Base-by-base conservation (phyloP, 2,888 invertebrate genomes). In the Pachliopta kotzebuea region DNA sequence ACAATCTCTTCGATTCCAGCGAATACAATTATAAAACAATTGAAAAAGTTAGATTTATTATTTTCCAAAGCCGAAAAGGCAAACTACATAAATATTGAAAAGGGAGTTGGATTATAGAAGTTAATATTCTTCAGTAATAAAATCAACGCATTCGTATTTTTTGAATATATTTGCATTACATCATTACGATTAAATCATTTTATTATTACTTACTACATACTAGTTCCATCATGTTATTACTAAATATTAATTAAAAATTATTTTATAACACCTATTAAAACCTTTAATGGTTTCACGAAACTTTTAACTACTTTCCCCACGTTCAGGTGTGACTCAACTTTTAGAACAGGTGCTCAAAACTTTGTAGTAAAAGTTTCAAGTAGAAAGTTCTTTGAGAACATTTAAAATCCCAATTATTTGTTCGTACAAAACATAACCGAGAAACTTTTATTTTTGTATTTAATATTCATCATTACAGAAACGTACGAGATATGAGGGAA, bases 11-110 rank as follows among this genome's bases (percentile, higher is more conserved):
- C 4, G 45, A 4, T 37, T 3, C 37, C 37, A 45, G 18, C 45
- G n/a, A 45, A 45, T 45, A 45, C 18, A 45, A 45, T 45, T 45
- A 45, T 45, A 45, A 45, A 45, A 45, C 45, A 45, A 45, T 45
- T 18, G n/a, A n/a, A 14, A n/a, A 45, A 45, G 45, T 45, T 45
- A 18, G n/a, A 45, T 45, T 45, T 45, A 45, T 45, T 18, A n/a
- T 45, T 18, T 45, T 45, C 18, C 45, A 45, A n/a, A 11, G 1
- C 4, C 4, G 45, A 14, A 4, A 45, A 0, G 45, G 18, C 14
- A n/a, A 45, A 45, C 6, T n/a, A 45, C n/a, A 45, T 37, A 37
- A 37, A 37, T 37, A 14, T 37, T 37, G 45, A n/a, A 18, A 18
- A 7, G 2, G n/a, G n/a, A 45, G 45, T n/a, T 45, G 18, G 45